Percentiles rank a stretch among this genome's conserved stretches.
Evolutionary conservation across 2,888 invertebrate genomes (phyloP).

Genomic region (Tetanocera ferruginea): DNA sequence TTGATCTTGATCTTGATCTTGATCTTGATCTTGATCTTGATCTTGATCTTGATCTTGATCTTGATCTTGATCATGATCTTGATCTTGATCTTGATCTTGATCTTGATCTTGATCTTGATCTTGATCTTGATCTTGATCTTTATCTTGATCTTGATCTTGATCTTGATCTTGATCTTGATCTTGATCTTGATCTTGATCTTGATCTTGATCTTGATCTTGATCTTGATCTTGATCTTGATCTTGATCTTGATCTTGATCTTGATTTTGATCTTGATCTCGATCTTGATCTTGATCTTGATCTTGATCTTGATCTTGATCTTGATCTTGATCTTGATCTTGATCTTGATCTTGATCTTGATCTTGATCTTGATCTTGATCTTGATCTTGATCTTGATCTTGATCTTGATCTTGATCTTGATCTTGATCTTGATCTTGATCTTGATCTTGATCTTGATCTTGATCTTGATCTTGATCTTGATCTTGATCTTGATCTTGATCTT

Average conservation of each 20-base stretch:
- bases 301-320: neutral
- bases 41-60: no score
- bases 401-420: neutral
- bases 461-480: neutral
- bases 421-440: neutral
- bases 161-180: neutral
- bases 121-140: neutral
- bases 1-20: no score
- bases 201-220: neutral
- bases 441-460: neutral
- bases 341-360: neutral
- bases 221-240: neutral
- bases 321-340: neutral
- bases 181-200: neutral
- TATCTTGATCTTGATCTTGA: neutral
- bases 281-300: no score
- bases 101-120: no score
- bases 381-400: neutral
- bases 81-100: no score
- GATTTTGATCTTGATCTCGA: no score
- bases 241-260: neutral
- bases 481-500: neutral
- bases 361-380: neutral
- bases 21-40: no score
- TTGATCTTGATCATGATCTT: no score